Evolutionary conservation across 1,140 invertebrate species (phyloP).

Genomic region (Neodiprion pinetum): DNA sequence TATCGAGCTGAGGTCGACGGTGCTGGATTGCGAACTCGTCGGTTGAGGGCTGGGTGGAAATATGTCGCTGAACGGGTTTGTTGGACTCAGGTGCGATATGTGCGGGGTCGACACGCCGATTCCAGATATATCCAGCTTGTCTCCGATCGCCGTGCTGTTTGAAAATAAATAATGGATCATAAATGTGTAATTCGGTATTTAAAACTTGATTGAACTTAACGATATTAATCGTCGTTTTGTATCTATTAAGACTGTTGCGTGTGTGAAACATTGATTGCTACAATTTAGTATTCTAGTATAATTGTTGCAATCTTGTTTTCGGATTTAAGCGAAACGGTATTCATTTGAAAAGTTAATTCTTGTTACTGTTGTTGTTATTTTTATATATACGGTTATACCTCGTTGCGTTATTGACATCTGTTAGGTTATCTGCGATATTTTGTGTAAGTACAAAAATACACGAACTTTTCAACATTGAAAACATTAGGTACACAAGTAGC

Average conservation of each 20-base stretch:
- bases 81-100: constrained; percentile 37
- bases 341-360: too few relatives aligned
- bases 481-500: constrained; percentile 41
- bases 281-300: too few relatives aligned
- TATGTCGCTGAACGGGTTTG: constrained; percentile 37
- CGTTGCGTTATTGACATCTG: background rate
- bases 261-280: too few relatives aligned
- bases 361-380: too few relatives aligned
- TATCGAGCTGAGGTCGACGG: constrained; percentile 42
- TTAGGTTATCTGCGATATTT: constrained; percentile 29
- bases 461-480: constrained; percentile 40
- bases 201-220: too few relatives aligned
- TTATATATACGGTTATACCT: too few relatives aligned
- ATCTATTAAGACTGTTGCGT: too few relatives aligned
- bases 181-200: constrained; percentile 15
- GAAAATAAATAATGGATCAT: constrained; percentile 3
- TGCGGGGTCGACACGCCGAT: constrained; percentile 40
- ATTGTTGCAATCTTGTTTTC: too few relatives aligned
- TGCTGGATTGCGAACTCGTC: constrained; percentile 44
- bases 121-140: constrained; percentile 36
- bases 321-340: too few relatives aligned
- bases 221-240: too few relatives aligned
- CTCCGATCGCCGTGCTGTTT: constrained; percentile 38
- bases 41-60: constrained; percentile 41
- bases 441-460: constrained; percentile 45